A percentile compares a stretch with the other conserved stretches of the same genome.
phyloP scores from a whole-genome alignment of 2,113 vertebrate genomes.

The Paratilapia polleni region DNA sequence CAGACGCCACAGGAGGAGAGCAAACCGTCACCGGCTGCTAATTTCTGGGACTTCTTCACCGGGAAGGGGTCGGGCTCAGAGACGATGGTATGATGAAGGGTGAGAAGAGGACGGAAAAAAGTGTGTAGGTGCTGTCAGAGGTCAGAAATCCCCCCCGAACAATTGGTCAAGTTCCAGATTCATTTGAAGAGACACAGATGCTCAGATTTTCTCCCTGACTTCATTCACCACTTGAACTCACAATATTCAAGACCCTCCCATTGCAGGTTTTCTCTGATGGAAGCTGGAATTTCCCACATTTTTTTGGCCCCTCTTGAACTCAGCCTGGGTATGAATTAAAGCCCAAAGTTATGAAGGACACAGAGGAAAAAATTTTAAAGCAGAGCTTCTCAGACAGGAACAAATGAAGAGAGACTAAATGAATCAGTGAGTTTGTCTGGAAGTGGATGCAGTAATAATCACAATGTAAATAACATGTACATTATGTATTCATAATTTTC shows the following conservation, averaged over 20 bases:
- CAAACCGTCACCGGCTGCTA: conserved; percentile 49
- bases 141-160: not conserved
- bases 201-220: not conserved
- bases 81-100: conserved; percentile 79
- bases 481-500: conserved; percentile 11
- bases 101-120: not conserved
- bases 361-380: not conserved
- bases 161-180: not conserved
- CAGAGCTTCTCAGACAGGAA: not conserved
- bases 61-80: conserved; percentile 80
- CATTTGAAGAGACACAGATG: not conserved
- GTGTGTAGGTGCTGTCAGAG: not conserved
- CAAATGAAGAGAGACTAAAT: not conserved
- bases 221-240: not conserved
- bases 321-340: not conserved
- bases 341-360: not conserved
- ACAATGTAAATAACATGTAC: conserved; percentile 25
- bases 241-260: rapidly evolving
- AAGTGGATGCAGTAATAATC: conserved; percentile 17
- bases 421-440: not conserved
- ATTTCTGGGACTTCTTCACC: conserved; percentile 86
- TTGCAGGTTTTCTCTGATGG: not conserved
- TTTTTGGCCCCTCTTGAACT: not conserved
- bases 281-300: not conserved
- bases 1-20: conserved; percentile 67